These are phyloP conservation scores for Subacronicta megacephala DNA, from an alignment of 2,888 invertebrate species.

Conservation along the genomic window DNA sequence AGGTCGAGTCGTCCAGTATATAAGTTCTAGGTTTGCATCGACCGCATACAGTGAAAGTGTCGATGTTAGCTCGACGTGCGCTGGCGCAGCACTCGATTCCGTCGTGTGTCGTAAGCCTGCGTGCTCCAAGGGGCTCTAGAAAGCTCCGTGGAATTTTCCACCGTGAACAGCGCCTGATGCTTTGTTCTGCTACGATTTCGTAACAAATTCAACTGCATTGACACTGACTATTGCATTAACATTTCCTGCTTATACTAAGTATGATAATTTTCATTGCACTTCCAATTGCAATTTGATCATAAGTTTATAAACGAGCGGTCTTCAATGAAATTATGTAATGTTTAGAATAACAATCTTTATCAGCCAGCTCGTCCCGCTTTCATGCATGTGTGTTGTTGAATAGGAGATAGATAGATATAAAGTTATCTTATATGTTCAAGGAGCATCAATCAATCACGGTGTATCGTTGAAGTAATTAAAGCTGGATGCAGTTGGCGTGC, in stretches of 20 bases:
- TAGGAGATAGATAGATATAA: slow-evolving; percentile 17
- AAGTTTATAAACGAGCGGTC: slow-evolving; percentile 29
- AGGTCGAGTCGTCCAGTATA: slow-evolving; percentile 55
- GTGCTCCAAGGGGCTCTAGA: slow-evolving; percentile 74
- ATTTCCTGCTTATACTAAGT: slow-evolving; percentile 50
- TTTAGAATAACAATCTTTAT: slow-evolving; percentile 50
- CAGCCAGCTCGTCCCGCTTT: slow-evolving; percentile 25
- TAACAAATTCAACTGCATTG: slow-evolving; percentile 36
- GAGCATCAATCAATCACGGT: slow-evolving; percentile 52
- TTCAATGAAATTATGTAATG: slow-evolving; percentile 44
- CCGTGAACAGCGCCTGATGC: slow-evolving; percentile 54
- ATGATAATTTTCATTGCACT: slow-evolving; percentile 39
- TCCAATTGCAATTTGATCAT: slow-evolving; percentile 37
- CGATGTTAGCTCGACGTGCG: slow-evolving; percentile 56
- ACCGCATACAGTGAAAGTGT: slow-evolving; percentile 81
- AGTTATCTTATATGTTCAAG: slow-evolving; percentile 45
- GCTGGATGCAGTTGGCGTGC: slow-evolving; percentile 65
- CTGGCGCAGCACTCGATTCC: slow-evolving; percentile 49
- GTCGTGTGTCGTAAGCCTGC: slow-evolving; percentile 73
- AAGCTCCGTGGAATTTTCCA: slow-evolving; percentile 80
- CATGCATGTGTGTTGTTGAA: slow-evolving; percentile 23
- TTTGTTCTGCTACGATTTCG: slow-evolving; percentile 64
- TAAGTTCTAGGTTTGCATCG: slow-evolving; percentile 47
- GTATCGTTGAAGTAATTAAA: slow-evolving; percentile 63
- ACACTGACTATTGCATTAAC: slow-evolving; percentile 29